Base-by-base conservation (phyloP, 2,888 invertebrate genomes). In the Conus canariensis region DNA sequence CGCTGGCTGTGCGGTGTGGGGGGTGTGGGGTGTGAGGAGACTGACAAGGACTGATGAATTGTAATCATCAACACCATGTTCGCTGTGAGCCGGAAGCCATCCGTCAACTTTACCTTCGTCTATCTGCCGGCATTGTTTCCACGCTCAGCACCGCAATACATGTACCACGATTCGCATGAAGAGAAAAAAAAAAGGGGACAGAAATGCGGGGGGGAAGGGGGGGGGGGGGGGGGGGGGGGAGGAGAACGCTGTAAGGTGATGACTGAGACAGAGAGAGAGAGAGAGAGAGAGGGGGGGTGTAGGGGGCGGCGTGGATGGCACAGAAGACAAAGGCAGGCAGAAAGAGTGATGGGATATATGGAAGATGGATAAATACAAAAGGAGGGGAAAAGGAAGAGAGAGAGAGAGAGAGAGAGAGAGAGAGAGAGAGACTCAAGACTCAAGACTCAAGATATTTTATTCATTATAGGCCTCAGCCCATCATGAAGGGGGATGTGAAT, bases 381-480 rank as follows among this genome's bases (percentile, higher is more conserved):
- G 16, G 64, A 7, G 64, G 16, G 7, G 16, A 5, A 64, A 16
- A 2, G 64, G 74, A 14, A 77, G 74, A 77, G 74, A 77, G 74
- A 77, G 74, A 77, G 74, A 77, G 74, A 77, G 74, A 77, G 74
- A 77, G 74, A 77, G 74, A 77, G 22, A 77, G 22, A 74, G 74
- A 74, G 74, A 74, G 74, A 74, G 74, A 25, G 74, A 25, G 74
- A n/a, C 22, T 19, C n/a, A n/a, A n/a, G n/a, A n/a, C n/a, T n/a
- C n/a, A n/a, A n/a, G n/a, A n/a, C n/a, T n/a, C n/a, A n/a, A n/a
- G n/a, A n/a, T n/a, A n/a, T n/a, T n/a, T n/a, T n/a, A n/a, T n/a
- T n/a, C n/a, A n/a, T n/a, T n/a, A n/a, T n/a, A n/a, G n/a, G n/a
- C n/a, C n/a, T n/a, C n/a, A n/a, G n/a, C n/a, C n/a, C n/a, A n/a